Conservation (phyloP, 2,113 vertebrate genomes). For the Bolborhynchus lineola region DNA sequence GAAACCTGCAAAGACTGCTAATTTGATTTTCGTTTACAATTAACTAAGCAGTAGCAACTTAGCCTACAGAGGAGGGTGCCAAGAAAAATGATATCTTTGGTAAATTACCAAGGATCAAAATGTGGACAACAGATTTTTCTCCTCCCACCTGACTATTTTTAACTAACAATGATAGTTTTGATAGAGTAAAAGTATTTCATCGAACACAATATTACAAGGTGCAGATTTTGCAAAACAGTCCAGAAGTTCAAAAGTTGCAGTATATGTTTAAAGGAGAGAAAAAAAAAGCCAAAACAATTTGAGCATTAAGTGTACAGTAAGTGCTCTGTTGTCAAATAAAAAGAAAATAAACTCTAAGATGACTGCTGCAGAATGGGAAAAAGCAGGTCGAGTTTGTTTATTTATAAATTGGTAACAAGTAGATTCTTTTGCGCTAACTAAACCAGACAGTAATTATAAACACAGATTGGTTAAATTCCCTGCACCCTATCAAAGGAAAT, state of each 20-base stretch:
- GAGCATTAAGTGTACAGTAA: constrained; percentile 69
- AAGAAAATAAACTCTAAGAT: constrained; percentile 76
- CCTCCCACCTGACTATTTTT: constrained; percentile 54
- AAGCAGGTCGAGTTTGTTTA: constrained; percentile 78
- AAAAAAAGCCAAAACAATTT: constrained; percentile 23
- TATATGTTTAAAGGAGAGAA: constrained; percentile 63
- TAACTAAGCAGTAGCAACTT: constrained; percentile 81
- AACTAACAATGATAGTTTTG: constrained; percentile 60
- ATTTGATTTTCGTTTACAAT: constrained; percentile 83
- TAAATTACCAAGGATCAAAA: constrained; percentile 76
- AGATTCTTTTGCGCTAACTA: constrained; percentile 81
- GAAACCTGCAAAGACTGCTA: constrained; percentile 73
- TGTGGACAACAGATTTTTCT: constrained; percentile 76
- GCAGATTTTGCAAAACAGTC: constrained; percentile 63
- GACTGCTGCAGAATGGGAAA: constrained; percentile 67
- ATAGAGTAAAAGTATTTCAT: constrained; percentile 26
- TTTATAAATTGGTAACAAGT: constrained; percentile 81
- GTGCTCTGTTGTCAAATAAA: constrained; percentile 73
- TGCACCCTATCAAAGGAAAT: constrained; percentile 84
- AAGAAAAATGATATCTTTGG: constrained; percentile 81
- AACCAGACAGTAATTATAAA: constrained; percentile 85
- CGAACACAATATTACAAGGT: constrained; percentile 58
- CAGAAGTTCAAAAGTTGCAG: constrained; percentile 45
- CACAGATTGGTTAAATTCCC: constrained; percentile 81
- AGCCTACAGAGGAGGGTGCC: constrained; percentile 65